Base-by-base conservation (phyloP, 1,140 invertebrate species). In the Palaemon carinicauda region DNA sequence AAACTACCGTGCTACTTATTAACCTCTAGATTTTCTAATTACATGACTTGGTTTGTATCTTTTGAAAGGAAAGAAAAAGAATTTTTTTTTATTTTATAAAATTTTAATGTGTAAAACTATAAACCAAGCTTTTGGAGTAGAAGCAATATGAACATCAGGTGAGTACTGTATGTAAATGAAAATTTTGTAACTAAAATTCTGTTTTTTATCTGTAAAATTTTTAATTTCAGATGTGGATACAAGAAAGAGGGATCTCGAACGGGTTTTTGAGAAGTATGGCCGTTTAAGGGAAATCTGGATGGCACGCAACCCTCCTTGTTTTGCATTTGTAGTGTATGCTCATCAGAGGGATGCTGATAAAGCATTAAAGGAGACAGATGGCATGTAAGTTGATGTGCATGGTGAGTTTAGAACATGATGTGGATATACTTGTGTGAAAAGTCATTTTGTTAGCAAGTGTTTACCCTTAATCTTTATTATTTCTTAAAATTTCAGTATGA, bases 311-410 rank as follows among this genome's bases (percentile, higher is more conserved):
- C 93, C 93, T 41, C 93, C 93, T 1, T 94, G 95, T 41, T 95
- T 95, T 93, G 95, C 95, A 29, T 95, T 95, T 92, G 93, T 95
- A 79, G 95, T 95, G 87, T 95, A 93, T 91, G 94, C 95, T 91
- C 94, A 95, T 90, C 92, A 93, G 80, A 92, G 94, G 87, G 94
- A 95, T 92, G 95, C 95, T 29, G 94, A 94, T 88, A 94, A 95
- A 90, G 94, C 94, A 33, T 92, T 94, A 21, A 92, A 93, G 89
- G 93, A 91, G 75, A 91, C 94, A 41, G 94, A 95, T 92, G 94
- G 94, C 90, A 91, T 92, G 94, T 94, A 93, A 91, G 92, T 91
- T 71, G 12, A n/a, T 51, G 65, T 12, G 15, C 24, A 27, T 10
- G 56, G 19, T 65, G 56, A 21, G 7, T 65, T 27, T 7, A 27